Evolutionary conservation across 2,888 invertebrate genomes (phyloP), one percentile per base, ranked within the genome.

Genomic region (Amaurobius ferox): DNA sequence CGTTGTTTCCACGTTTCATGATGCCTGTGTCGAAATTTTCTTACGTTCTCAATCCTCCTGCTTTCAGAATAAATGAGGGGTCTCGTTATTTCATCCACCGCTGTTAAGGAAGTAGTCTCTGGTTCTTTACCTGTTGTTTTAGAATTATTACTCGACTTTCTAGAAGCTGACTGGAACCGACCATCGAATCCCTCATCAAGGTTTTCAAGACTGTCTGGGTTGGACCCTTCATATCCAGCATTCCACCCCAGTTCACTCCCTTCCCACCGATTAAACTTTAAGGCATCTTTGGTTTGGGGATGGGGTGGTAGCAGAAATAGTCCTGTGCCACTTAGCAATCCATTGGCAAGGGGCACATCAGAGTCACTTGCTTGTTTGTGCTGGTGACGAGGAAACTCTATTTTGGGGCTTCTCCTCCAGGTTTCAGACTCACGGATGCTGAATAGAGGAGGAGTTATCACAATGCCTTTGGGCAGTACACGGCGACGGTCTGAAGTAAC

Each of bases 401-500:
- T 78, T 29, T 87, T 87, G 16, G 87, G 87, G 9, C 87, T 87
- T 16, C 83, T 28, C 9, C 83, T 68, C 13, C 83, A 73, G 29
- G 67, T 79, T 23, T 87, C 87, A 5, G 79, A 55, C n/a, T 87
- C 87, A 2, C 81, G 79, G 13, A 87, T 73, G 40, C 72, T 79
- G 62, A 87, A 87, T 28, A 87, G 74, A 0, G 79, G 74, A 6
- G 78, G 87, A 6, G 79, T 83, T 30, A 78, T 72, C 0, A 83
- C 62, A 5, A 64, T 26, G 19, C 79, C 85, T 13, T 44, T 48
- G 1, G 64, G 73, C 29, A 30, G 19, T 0, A 30, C 40, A 16
- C 16, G 72, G 0, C 79, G 72, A 0, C 55, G 55, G 11, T 61
- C 70, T 11, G 67, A 30, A 0, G 64, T 23, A 90, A 95, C 95